These are phyloP conservation scores for Nomada flava DNA, from an alignment of 2,888 invertebrate genomes.

Conservation along the genomic window DNA sequence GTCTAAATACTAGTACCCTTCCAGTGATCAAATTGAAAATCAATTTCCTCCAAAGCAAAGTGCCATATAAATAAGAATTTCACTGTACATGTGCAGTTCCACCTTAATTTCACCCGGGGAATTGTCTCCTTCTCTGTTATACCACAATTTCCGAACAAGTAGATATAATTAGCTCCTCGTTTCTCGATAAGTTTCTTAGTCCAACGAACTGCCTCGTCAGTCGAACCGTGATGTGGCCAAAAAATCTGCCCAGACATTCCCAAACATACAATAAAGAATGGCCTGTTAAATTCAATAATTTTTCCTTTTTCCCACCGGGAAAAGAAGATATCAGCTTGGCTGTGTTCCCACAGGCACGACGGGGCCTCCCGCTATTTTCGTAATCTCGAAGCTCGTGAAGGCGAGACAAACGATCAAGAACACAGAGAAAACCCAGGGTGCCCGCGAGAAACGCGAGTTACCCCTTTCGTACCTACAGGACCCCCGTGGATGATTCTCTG, in stretches of 20 bases:
- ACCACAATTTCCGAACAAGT: too few species aligned
- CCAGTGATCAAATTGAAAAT: too few species aligned
- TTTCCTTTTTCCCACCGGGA: conserved; percentile 9
- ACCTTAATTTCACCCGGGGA: too few species aligned
- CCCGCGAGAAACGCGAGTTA: conserved; percentile 32
- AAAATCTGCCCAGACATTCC: not conserved
- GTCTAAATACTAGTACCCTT: too few species aligned
- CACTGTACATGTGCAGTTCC: too few species aligned
- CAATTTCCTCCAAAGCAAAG: too few species aligned
- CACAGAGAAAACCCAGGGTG: conserved; percentile 36
- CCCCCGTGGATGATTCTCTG: conserved; percentile 53
- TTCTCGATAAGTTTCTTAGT: too few species aligned
- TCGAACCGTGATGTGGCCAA: not conserved
- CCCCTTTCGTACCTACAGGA: conserved; percentile 34
- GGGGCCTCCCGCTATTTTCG: conserved; percentile 82
- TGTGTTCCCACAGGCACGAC: conserved; percentile 68
- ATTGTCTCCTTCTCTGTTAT: too few species aligned
- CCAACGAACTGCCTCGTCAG: too few species aligned
- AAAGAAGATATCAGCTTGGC: conserved; percentile 47
- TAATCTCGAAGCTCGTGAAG: conserved; percentile 57
- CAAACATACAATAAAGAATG: not conserved
- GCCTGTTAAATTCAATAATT: conserved; percentile 2
- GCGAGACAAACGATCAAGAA: conserved; percentile 62
- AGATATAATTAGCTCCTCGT: too few species aligned
- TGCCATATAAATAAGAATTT: too few species aligned